Conservation (phyloP, 2,888 invertebrate species). For the Cheilosia soror region DNA sequence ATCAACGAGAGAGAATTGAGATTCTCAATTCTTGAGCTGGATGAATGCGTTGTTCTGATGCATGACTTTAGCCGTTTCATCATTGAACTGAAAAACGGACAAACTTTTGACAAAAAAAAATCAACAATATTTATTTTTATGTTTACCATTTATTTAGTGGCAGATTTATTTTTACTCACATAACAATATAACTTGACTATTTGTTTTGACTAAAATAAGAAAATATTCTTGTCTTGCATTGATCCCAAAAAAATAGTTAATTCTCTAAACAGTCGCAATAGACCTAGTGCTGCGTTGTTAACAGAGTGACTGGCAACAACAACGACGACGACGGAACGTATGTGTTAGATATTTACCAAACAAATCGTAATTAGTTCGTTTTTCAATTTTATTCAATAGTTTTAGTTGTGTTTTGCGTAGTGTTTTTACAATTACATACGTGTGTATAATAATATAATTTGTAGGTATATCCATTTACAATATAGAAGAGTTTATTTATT, state of each 20-base stretch:
- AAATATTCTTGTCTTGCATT: slow-evolving; percentile 23
- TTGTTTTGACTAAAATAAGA: slow-evolving; percentile 13
- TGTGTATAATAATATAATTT: slow-evolving; percentile 4
- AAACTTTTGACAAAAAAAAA: neutral
- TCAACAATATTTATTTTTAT: neutral
- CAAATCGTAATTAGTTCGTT: neutral
- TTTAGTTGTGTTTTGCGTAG: slow-evolving; percentile 12
- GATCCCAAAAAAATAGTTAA: slow-evolving; percentile 14
- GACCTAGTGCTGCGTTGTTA: slow-evolving; percentile 11
- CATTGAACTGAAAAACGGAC: too few species aligned
- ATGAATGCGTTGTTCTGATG: too few species aligned
- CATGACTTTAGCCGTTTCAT: too few species aligned
- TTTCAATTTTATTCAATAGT: neutral
- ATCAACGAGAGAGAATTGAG: too few species aligned
- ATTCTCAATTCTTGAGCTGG: too few species aligned
- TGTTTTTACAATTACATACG: slow-evolving; percentile 31
- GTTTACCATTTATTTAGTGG: slow-evolving; percentile 45
- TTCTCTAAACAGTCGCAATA: slow-evolving; percentile 24
- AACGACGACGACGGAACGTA: neutral
- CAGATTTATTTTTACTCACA: slow-evolving; percentile 23
- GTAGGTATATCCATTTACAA: slow-evolving; percentile 44
- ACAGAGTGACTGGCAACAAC: too few species aligned
- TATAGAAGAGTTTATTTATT: slow-evolving; percentile 41
- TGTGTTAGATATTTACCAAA: neutral
- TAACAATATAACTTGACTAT: slow-evolving; percentile 1